Conservation (phyloP, 2,113 vertebrate genomes). For the Pseudopipra pipra region DNA sequence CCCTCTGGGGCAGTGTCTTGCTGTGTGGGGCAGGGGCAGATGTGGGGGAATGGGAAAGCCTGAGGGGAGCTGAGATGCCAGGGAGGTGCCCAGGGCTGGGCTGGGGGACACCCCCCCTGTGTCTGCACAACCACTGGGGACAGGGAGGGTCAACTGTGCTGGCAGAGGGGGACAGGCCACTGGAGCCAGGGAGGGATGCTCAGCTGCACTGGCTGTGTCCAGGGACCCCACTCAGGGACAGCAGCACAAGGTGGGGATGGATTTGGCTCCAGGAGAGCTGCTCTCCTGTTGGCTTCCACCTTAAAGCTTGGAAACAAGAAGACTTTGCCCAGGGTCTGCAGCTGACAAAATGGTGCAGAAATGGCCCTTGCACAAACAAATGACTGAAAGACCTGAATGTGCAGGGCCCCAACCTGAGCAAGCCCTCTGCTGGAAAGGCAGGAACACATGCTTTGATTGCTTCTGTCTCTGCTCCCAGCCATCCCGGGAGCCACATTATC, state of each 20-base stretch:
- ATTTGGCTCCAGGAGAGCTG: not conserved
- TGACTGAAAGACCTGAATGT: not conserved
- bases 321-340: not conserved
- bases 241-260: fast-evolving
- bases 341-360: not conserved
- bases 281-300: not conserved
- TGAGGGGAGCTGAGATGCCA: not conserved
- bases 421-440: not conserved
- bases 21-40: not conserved
- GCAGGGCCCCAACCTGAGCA: not conserved
- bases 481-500: not conserved
- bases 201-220: not conserved
- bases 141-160: not conserved
- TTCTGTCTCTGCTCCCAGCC: not conserved
- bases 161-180: not conserved
- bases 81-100: not conserved
- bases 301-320: not conserved
- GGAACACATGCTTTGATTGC: not conserved
- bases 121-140: not conserved
- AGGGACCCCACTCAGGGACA: not conserved
- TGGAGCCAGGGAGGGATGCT: not conserved
- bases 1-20: not conserved
- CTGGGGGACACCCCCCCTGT: not conserved
- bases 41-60: not conserved
- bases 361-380: not conserved